Evolutionary conservation across 2,888 invertebrate species (phyloP).

Genomic region (Carterocephalus palaemon): DNA sequence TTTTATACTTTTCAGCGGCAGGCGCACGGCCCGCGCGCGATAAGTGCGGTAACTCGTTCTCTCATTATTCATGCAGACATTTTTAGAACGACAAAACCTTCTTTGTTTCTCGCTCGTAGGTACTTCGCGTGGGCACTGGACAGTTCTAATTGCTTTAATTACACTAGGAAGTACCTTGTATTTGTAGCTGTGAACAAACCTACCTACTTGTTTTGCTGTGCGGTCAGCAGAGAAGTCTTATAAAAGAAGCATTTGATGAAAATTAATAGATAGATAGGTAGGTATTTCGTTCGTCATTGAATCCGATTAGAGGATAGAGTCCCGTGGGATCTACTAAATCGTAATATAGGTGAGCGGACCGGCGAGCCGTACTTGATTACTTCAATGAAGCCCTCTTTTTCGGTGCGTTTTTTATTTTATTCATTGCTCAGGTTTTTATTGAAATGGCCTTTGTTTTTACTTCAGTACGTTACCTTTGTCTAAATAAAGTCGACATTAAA

Average conservation of each 20-base stretch:
- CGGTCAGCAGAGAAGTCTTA: too few relatives aligned
- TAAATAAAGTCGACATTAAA: too few relatives aligned
- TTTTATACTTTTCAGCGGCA: slow-evolving; percentile 29
- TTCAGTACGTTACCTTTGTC: too few relatives aligned
- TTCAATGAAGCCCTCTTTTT: slow-evolving; percentile 11
- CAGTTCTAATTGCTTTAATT: slow-evolving; percentile 40
- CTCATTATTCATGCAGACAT: slow-evolving; percentile 30
- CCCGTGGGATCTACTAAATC: slow-evolving; percentile 49
- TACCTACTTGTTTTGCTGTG: slow-evolving; percentile 33
- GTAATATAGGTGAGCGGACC: slow-evolving; percentile 43
- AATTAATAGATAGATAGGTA: slow-evolving; percentile 29
- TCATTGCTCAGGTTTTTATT: too few relatives aligned
- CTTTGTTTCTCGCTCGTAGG: slow-evolving; percentile 31
- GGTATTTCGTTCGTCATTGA: slow-evolving; percentile 33
- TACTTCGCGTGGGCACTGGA: slow-evolving; percentile 35
- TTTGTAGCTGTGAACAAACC: slow-evolving; percentile 29
- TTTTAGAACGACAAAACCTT: slow-evolving; percentile 27
- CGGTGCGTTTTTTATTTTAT: neutral
- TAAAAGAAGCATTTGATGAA: too few relatives aligned
- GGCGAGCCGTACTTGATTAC: neutral
- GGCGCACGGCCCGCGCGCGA: slow-evolving; percentile 33
- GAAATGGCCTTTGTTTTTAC: too few relatives aligned
- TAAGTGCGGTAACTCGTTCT: slow-evolving; percentile 36
- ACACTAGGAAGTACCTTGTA: slow-evolving; percentile 41
- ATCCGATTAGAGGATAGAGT: slow-evolving; percentile 29